Conservation (phyloP, 2,797 vertebrate genomes). For the Fratercula arctica region DNA sequence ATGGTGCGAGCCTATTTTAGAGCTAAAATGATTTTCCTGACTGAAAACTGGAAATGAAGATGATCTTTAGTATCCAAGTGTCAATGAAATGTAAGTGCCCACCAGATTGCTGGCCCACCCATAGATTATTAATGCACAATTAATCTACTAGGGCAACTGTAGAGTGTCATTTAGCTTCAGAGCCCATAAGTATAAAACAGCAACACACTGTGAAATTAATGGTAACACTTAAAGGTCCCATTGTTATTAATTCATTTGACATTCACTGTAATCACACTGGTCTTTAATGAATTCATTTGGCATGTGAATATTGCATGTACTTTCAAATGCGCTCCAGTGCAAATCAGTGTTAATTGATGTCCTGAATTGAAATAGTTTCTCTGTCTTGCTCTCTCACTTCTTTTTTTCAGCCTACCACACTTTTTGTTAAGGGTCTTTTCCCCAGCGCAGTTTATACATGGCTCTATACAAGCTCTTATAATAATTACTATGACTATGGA, state of each 20-base stretch:
- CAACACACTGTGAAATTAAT: conserved; percentile 81
- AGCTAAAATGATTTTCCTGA: conserved; percentile 55
- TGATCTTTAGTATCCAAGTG: conserved; percentile 62
- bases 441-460: background rate
- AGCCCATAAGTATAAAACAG: conserved; percentile 76
- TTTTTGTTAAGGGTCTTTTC: conserved; percentile 17
- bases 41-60: conserved; percentile 65
- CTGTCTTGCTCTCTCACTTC: background rate
- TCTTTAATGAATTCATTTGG: conserved; percentile 80
- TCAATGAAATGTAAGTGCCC: conserved; percentile 72
- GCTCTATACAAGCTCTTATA: background rate
- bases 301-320: conserved; percentile 70
- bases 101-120: conserved; percentile 68
- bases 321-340: conserved; percentile 62
- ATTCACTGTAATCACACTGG: conserved; percentile 79
- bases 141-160: conserved; percentile 77
- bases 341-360: conserved; percentile 73
- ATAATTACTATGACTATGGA: background rate
- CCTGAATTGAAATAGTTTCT: conserved; percentile 49
- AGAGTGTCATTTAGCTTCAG: conserved; percentile 79
- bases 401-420: background rate
- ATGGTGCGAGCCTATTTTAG: conserved; percentile 41
- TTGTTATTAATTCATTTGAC: conserved; percentile 85
- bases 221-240: conserved; percentile 78
- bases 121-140: conserved; percentile 79